These are phyloP conservation scores for Gymnothorax reevesii DNA, from an alignment of 2,797 vertebrate genomes.

Conservation along the genomic window DNA sequence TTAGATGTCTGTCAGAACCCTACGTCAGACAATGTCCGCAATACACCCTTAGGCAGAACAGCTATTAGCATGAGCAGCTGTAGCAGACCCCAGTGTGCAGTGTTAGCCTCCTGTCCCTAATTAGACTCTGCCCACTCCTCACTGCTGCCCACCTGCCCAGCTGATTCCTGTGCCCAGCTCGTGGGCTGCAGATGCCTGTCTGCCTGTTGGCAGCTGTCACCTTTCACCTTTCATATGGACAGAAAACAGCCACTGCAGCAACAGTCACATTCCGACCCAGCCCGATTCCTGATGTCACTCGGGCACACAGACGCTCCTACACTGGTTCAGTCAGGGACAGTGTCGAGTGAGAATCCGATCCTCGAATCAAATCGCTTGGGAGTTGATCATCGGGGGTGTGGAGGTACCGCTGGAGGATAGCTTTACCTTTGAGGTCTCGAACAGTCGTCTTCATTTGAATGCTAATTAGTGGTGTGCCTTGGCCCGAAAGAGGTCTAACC, in stretches of 20 bases:
- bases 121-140: background rate
- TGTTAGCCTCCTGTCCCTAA: background rate
- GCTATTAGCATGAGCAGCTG: constrained; percentile 46
- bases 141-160: background rate
- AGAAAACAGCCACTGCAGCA: background rate
- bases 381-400: background rate
- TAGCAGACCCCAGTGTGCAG: background rate
- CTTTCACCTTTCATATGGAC: background rate
- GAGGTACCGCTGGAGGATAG: too few relatives aligned
- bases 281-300: background rate
- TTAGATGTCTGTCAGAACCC: constrained; percentile 64
- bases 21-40: constrained; percentile 57
- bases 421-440: too few relatives aligned
- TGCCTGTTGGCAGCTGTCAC: background rate
- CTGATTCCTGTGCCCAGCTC: background rate
- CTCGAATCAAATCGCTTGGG: background rate
- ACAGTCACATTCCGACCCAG: background rate
- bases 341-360: background rate
- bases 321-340: background rate
- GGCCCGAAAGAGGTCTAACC: too few relatives aligned
- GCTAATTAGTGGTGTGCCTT: too few relatives aligned
- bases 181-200: background rate
- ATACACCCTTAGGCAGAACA: constrained; percentile 57
- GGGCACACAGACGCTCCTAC: background rate
- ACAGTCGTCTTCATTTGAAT: too few relatives aligned